Evolutionary conservation across 2,113 vertebrate genomes (phyloP).

Genomic region (Cariama cristata): DNA sequence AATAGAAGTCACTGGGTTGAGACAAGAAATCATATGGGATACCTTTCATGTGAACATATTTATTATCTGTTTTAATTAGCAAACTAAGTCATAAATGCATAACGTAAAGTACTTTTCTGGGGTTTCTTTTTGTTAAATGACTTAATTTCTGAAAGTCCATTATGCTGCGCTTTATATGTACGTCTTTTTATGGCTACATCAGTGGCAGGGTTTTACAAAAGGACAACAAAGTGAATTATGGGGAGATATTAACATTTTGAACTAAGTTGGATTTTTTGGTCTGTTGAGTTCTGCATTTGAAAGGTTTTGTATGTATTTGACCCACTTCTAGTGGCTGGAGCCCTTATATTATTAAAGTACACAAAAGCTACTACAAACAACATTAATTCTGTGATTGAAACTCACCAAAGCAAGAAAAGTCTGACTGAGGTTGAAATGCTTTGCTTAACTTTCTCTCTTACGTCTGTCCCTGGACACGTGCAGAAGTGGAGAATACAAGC

Average conservation of each 20-base stretch:
- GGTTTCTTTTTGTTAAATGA: not conserved
- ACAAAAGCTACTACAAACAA: constrained; percentile 1
- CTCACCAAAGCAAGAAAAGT: not conserved
- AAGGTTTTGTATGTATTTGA: constrained; percentile 2
- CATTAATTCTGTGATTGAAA: not conserved
- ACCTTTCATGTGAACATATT: not conserved
- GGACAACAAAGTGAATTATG: constrained; percentile 10
- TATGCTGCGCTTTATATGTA: not conserved
- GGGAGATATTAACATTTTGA: constrained; percentile 9
- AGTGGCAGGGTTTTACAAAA: constrained; percentile 19
- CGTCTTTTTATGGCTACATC: not conserved
- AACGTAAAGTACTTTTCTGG: constrained; percentile 1
- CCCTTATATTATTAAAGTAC: not conserved
- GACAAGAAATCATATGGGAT: constrained; percentile 33
- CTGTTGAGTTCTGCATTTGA: constrained; percentile 16
- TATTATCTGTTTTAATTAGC: constrained; percentile 49
- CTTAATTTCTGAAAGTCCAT: constrained; percentile 30
- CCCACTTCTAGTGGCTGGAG: not conserved
- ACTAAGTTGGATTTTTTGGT: not conserved
- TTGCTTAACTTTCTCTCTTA: not conserved
- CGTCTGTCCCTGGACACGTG: rapidly evolving
- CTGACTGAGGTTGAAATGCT: not conserved
- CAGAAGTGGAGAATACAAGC: not conserved
- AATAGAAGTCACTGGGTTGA: constrained; percentile 41
- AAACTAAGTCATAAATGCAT: constrained; percentile 7